Conservation (phyloP, 2,113 vertebrate genomes). For the Anolis carolinensis region DNA sequence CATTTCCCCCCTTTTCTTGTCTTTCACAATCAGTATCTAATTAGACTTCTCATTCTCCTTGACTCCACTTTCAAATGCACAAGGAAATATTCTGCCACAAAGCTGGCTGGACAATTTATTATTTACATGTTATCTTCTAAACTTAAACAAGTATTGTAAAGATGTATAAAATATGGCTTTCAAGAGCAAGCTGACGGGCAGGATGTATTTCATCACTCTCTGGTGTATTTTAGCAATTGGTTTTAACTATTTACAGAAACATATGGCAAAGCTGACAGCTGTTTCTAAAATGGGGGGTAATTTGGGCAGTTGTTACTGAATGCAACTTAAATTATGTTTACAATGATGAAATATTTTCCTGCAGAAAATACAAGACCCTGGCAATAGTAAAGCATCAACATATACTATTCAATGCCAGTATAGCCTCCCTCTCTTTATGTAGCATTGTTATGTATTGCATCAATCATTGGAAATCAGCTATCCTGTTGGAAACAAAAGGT, state of each 20-base stretch:
- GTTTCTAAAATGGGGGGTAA: slow-evolving; percentile 57
- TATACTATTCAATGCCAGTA: neutral
- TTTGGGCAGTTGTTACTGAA: slow-evolving; percentile 68
- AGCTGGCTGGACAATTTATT: slow-evolving; percentile 53
- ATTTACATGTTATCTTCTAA: slow-evolving; percentile 58
- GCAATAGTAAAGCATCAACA: neutral
- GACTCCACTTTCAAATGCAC: slow-evolving; percentile 20
- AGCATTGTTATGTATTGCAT: neutral
- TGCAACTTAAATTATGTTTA: slow-evolving; percentile 71
- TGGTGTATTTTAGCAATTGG: slow-evolving; percentile 61
- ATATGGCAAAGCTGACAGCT: slow-evolving; percentile 61
- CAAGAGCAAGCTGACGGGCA: slow-evolving; percentile 38
- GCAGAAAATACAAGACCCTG: slow-evolving; percentile 44
- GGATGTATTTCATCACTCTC: slow-evolving; percentile 59
- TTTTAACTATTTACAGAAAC: slow-evolving; percentile 61
- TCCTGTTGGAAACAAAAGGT: no score
- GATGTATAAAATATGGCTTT: slow-evolving; percentile 45
- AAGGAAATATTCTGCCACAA: slow-evolving; percentile 34
- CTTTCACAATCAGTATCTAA: slow-evolving; percentile 62
- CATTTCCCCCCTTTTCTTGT: slow-evolving; percentile 53
- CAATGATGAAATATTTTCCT: slow-evolving; percentile 63
- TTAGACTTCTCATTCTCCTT: slow-evolving; percentile 32
- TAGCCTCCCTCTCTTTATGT: neutral
- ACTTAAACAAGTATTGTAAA: slow-evolving; percentile 64
- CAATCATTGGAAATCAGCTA: neutral